phyloP scores from a whole-genome alignment of 2,113 vertebrate genomes.

The Nannospalax galili region DNA sequence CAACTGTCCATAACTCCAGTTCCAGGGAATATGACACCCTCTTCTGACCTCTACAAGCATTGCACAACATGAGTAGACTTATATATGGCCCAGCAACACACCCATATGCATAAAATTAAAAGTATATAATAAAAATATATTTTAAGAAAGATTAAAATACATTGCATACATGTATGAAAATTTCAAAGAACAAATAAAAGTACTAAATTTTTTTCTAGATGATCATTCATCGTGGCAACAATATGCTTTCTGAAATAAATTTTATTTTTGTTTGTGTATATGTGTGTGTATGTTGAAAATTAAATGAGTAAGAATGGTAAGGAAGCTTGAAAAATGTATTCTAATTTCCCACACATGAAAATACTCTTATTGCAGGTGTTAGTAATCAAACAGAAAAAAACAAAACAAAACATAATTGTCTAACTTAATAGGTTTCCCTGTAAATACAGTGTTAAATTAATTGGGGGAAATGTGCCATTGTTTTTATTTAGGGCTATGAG shows the following conservation, averaged over 20 bases:
- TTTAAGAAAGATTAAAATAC: too few relatives aligned
- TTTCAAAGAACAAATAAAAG: too few relatives aligned
- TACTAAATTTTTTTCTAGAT: background rate
- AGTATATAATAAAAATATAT: too few relatives aligned
- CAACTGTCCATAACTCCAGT: too few relatives aligned
- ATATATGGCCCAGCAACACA: too few relatives aligned
- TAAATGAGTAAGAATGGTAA: accelerated
- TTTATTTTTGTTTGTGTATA: background rate
- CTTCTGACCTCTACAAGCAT: too few relatives aligned
- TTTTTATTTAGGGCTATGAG: background rate
- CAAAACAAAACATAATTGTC: background rate
- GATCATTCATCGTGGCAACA: background rate
- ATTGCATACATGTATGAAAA: too few relatives aligned
- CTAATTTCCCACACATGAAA: background rate
- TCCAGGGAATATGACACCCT: too few relatives aligned
- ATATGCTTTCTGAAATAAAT: background rate
- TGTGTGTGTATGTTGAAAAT: background rate
- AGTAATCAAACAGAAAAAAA: background rate
- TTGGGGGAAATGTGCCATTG: background rate
- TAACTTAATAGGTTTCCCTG: background rate
- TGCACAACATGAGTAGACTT: too few relatives aligned
- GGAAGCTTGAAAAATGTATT: accelerated
- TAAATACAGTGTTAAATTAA: background rate
- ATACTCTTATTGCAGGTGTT: background rate
- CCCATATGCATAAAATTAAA: too few relatives aligned